Conservation (phyloP, 1,140 invertebrate genomes). For the Camponotus vicinus region DNA sequence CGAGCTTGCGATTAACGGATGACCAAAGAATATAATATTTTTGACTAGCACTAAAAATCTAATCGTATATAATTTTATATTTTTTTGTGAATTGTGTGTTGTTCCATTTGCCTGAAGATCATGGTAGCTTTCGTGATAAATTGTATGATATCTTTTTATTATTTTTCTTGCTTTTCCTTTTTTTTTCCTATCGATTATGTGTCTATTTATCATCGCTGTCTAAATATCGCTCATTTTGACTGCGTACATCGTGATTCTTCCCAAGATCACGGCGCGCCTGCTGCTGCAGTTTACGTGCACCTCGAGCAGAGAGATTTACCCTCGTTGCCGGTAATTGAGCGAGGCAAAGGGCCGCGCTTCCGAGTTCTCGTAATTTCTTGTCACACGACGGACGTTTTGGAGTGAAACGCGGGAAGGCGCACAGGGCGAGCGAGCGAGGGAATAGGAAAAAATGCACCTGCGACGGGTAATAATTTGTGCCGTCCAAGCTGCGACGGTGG, state of each 20-base stretch:
- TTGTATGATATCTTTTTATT: not conserved
- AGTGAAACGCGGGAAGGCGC: slow-evolving; percentile 57
- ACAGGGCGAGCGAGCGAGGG: slow-evolving; percentile 48
- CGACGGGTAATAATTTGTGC: slow-evolving; percentile 84
- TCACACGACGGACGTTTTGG: slow-evolving; percentile 63
- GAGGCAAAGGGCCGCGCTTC: slow-evolving; percentile 60
- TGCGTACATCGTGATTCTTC: slow-evolving; percentile 37
- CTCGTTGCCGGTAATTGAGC: slow-evolving; percentile 59
- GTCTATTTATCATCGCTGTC: not conserved
- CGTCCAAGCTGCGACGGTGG: slow-evolving; percentile 77
- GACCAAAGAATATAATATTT: slow-evolving; percentile 13
- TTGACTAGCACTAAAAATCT: not conserved
- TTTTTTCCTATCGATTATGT: not conserved
- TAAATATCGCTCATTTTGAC: not conserved
- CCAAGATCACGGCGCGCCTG: slow-evolving; percentile 28
- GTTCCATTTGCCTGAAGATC: not conserved
- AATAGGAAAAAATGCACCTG: slow-evolving; percentile 83
- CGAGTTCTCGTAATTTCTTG: slow-evolving; percentile 64
- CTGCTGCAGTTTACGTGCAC: slow-evolving; percentile 60
- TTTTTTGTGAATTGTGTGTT: not conserved
- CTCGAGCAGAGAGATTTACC: slow-evolving; percentile 45
- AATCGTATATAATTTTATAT: not conserved
- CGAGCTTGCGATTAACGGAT: not conserved
- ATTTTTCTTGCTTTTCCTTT: not conserved
- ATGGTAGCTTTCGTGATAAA: not conserved